phyloP scores from a whole-genome alignment of 2,113 vertebrate genomes.

The Uria lomvia region DNA sequence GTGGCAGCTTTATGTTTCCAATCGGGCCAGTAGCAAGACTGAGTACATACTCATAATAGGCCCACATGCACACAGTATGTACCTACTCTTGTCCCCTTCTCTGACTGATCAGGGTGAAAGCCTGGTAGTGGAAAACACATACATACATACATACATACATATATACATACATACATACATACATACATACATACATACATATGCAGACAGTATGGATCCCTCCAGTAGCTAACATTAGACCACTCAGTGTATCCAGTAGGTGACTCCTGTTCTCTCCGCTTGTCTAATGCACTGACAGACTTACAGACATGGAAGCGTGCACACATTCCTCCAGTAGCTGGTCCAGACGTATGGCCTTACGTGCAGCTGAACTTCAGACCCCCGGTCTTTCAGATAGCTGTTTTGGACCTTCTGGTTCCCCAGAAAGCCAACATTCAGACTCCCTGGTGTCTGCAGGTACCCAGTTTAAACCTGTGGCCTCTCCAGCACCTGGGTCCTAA shows the following conservation, averaged over 20 bases:
- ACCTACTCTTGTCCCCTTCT: not conserved
- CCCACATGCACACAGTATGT: too few species aligned
- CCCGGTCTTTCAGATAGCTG: not conserved
- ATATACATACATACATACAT: not conserved
- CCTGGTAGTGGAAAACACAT: not conserved
- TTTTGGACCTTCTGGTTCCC: not conserved
- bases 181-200: not conserved
- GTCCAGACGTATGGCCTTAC: not conserved
- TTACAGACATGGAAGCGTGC: not conserved
- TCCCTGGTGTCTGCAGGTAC: not conserved
- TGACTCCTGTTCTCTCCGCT: not conserved
- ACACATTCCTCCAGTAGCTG: not conserved
- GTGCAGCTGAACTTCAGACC: not conserved
- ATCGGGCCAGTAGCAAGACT: not conserved
- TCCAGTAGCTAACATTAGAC: not conserved
- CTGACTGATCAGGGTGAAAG: not conserved
- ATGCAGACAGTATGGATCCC: not conserved
- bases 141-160: not conserved
- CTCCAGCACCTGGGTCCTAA: not conserved
- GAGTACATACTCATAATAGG: accelerated
- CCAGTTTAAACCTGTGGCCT: not conserved
- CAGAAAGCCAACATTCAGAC: not conserved
- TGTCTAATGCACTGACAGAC: not conserved
- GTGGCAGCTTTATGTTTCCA: not conserved
- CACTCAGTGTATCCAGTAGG: not conserved